Conservation (phyloP, 2,888 invertebrate species). For the Cheiracanthium punctorium region DNA sequence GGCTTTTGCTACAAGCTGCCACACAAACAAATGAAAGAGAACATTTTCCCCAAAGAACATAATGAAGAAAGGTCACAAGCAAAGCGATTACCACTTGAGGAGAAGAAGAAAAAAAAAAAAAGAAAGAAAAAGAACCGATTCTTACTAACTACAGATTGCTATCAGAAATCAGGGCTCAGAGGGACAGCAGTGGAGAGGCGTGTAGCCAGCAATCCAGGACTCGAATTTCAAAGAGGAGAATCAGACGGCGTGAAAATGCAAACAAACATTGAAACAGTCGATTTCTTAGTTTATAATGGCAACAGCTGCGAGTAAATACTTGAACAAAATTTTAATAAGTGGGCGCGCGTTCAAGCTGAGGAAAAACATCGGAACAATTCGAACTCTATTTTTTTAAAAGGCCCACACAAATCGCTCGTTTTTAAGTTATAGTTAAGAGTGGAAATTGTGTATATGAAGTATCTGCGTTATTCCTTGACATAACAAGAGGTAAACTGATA, state of each 20-base stretch:
- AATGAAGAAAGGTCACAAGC: constrained; percentile 26
- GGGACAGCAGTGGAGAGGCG: constrained; percentile 6
- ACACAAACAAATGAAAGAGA: background rate
- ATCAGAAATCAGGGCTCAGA: constrained; percentile 15
- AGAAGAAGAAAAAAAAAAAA: constrained; percentile 5
- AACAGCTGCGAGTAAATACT: background rate
- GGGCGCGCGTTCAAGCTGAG: background rate
- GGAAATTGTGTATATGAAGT: no score
- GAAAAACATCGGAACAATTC: background rate
- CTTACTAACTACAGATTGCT: constrained; percentile 26
- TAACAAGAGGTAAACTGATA: no score
- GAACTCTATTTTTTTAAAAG: background rate
- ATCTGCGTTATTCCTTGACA: no score
- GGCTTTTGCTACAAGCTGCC: background rate
- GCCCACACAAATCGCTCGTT: no score
- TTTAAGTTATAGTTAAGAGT: no score
- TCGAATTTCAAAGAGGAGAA: background rate
- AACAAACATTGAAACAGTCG: background rate
- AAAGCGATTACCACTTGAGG: background rate
- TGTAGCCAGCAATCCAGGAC: background rate
- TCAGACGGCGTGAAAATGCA: background rate
- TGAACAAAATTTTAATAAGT: background rate
- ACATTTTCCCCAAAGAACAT: background rate
- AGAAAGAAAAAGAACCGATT: background rate
- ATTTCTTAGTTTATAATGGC: background rate